Conservation (phyloP, 2,113 vertebrate species). For the Sorex fumeus region DNA sequence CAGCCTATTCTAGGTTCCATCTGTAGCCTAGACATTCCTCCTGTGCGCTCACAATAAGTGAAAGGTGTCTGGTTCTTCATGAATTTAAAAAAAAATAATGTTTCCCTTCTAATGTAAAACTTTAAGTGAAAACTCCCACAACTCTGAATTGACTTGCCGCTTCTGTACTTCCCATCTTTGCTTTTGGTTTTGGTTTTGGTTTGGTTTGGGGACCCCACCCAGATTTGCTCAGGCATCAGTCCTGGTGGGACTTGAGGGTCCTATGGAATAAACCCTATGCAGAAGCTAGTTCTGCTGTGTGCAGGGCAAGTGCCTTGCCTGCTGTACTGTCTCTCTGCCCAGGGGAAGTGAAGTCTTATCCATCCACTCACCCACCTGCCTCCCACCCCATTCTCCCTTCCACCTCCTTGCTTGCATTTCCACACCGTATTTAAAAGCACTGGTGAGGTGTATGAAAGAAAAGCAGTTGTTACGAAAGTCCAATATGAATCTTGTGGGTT, state of each 20-base stretch:
- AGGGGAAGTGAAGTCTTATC: too few species aligned
- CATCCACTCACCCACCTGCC: not conserved
- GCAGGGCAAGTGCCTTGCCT: too few species aligned
- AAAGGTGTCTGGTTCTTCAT: not conserved
- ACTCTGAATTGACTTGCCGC: not conserved
- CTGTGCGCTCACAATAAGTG: not conserved
- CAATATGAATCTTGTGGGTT: not conserved
- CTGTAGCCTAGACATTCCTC: not conserved
- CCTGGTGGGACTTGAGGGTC: too few species aligned
- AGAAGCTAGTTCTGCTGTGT: too few species aligned
- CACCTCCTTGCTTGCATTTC: not conserved
- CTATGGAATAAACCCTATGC: too few species aligned
- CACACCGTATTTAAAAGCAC: not conserved
- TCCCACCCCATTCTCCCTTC: not conserved
- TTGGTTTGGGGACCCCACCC: too few species aligned
- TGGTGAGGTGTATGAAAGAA: not conserved
- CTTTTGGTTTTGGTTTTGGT: not conserved
- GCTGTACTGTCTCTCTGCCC: too few species aligned
- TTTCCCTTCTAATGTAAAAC: constrained; percentile 14
- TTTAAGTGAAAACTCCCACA: not conserved
- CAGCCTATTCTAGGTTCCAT: not conserved
- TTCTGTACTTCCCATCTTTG: not conserved
- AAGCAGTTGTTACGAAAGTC: not conserved
- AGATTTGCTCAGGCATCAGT: too few species aligned
- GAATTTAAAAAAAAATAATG: constrained; percentile 40